Base-by-base conservation (phyloP, 2,797 vertebrate genomes). In the Pelodytes ibericus region DNA sequence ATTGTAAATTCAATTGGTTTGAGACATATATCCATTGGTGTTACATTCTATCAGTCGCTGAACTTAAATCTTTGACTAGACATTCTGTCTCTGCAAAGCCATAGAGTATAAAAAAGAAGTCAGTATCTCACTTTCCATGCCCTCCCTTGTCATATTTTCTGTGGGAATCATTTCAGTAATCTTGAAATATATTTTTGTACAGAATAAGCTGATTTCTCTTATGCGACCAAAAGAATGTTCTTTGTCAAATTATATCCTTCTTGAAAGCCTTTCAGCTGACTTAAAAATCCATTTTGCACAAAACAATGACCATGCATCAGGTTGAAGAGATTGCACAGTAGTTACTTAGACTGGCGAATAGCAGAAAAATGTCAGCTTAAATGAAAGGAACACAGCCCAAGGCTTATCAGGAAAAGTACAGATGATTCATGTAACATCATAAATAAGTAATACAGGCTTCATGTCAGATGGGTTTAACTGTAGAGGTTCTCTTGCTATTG, bases 351-450 rank as follows among this genome's bases (percentile, higher is more conserved):
- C 82, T 85, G 81, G 84, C 73, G 89, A 92, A 90, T 88, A 80
- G 86, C 83, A 90, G 84, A 69, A 85, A 90, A 90, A 90, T 90
- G 88, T 87, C 90, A 92, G 75, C 80, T 84, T 83, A 87, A 91
- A 86, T 91, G 88, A 89, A 91, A 92, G 89, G 87, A 85, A 84
- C 85, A 88, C 84, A 88, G 86, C 84, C 85, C 72, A 87, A 71
- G 85, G 84, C 87, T 92, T 93, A 91, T 90, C 90, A 88, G 84
- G 86, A 82, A 86, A 89, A 88, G 84, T 81, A 80, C 82, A 86
- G 88, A 88, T 90, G 89, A 91, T 90, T 88, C 88, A 87, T 89
- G 88, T 89, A 89, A 80, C 86, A 84, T 83, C 24, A 80, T 89
- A 89, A 91, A 91, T 90, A 92, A 91, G 87, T 91, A 90, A 88